Base-by-base conservation (phyloP, 2,888 invertebrate genomes). In the Boloria euphrosyne region DNA sequence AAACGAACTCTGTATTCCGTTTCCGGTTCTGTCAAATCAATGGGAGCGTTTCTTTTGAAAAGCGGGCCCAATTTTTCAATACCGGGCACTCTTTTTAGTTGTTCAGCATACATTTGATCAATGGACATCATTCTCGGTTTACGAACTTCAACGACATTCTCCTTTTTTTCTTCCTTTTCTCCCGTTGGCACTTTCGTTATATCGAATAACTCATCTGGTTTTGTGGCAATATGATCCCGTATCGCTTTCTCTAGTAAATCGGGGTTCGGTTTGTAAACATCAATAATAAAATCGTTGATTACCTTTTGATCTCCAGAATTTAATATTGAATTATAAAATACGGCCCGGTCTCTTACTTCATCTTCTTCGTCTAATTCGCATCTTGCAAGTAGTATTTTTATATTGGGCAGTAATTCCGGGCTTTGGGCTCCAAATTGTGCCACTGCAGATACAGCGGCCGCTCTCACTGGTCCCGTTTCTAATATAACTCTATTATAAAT, bases 341-440 rank as follows among this genome's bases (percentile, higher is more conserved):
- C 98, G 13, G 99, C 99, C 51, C 99, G 93, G 87, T 99, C 99
- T 44, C 99, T 94, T 0, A 99, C 99, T 92, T 99, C 99, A 86
- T 99, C 99, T 82, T 99, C 99, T 0, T 97, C 96, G 83, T 99
- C 99, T 93, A 99, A 94, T 82, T 98, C 97, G 78, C 98, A 98
- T 10, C 98, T 95, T 0, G 95, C 95, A 6, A 97, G 88, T 51
- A 98, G 88, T 63, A 95, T 94, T 65, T 94, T 92, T 65, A 99
- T 97, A 80, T 98, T 98, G 13, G 89, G 89, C 0, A 91, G 78
- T 1, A 91, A 65, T 66, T 90, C 90, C 0, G 90, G 98, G 84
- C 98, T 98, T 64, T 97, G 96, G 0, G 99, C 99, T 1, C 99
- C 99, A 83, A 99, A 99, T 83, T 98, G 98, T 0, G 99, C 98